Conservation (phyloP, 2,888 invertebrate species). For the Altica lythri region DNA sequence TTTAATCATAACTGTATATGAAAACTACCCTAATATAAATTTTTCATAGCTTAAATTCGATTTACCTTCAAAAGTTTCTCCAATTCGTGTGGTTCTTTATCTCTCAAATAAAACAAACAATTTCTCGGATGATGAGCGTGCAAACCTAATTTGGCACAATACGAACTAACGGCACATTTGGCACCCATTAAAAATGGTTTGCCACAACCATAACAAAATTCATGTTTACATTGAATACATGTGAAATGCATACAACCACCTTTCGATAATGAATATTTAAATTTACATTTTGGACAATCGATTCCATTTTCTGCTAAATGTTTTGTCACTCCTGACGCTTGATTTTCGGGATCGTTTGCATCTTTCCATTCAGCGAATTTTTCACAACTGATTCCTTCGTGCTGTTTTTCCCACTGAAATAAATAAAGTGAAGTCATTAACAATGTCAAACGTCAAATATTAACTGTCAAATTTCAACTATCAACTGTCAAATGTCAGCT, state of each 20-base stretch:
- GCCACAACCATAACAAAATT: conserved; percentile 95
- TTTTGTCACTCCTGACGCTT: conserved; percentile 80
- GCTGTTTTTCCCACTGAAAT: conserved; percentile 86
- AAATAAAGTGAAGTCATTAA: too few relatives aligned
- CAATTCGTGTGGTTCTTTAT: conserved; percentile 84
- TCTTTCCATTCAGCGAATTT: conserved; percentile 86
- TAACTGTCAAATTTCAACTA: too few relatives aligned
- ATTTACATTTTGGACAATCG: conserved; percentile 91
- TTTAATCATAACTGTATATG: background rate
- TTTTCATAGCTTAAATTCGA: too few relatives aligned
- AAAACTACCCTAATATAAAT: too few relatives aligned
- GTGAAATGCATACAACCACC: conserved; percentile 98
- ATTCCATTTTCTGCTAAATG: conserved; percentile 92
- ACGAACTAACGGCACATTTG: conserved; percentile 79
- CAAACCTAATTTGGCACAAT: conserved; percentile 85
- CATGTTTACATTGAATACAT: conserved; percentile 90
- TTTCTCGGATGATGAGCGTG: conserved; percentile 96
- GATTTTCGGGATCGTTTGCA: conserved; percentile 86
- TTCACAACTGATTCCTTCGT: conserved; percentile 86
- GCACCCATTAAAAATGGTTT: conserved; percentile 91
- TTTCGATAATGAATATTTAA: conserved; percentile 84
- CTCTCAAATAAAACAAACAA: conserved; percentile 91
- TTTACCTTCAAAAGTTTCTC: conserved; percentile 78
- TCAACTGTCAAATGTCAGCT: too few relatives aligned
- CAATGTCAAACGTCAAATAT: too few relatives aligned